Evolutionary conservation across 2,888 invertebrate genomes (phyloP).

Genomic region (Catotricha subobsoleta): DNA sequence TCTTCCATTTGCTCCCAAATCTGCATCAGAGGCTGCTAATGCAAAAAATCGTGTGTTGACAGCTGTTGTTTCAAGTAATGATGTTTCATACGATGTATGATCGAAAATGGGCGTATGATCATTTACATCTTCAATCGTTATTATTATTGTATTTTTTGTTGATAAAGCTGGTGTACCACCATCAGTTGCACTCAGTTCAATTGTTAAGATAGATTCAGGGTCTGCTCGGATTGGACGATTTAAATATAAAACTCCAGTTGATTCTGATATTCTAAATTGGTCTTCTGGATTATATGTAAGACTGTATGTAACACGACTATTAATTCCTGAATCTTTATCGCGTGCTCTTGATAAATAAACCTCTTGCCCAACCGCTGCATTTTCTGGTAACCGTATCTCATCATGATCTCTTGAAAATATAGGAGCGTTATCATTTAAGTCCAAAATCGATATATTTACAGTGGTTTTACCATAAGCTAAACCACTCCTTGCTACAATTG

Average conservation of each 20-base stretch:
- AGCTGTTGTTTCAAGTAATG: conserved; percentile 71
- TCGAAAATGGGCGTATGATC: conserved; percentile 91
- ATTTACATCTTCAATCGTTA: conserved; percentile 73
- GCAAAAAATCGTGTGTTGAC: conserved; percentile 85
- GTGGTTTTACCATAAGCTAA: conserved; percentile 57
- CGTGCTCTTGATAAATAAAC: conserved; percentile 72
- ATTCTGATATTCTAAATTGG: conserved; percentile 66
- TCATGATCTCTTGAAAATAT: conserved; percentile 61
- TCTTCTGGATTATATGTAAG: conserved; percentile 62
- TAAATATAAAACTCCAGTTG: conserved; percentile 77
- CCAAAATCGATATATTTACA: conserved; percentile 65
- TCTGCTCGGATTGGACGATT: conserved; percentile 60
- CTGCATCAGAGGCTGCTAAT: conserved; percentile 74
- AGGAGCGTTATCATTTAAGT: conserved; percentile 85
- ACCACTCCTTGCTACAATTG: conserved; percentile 60
- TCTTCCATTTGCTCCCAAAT: conserved; percentile 62
- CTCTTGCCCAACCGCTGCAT: conserved; percentile 85
- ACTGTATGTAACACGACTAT: conserved; percentile 67
- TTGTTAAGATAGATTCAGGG: conserved; percentile 48
- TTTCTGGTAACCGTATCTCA: conserved; percentile 64
- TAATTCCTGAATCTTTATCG: conserved; percentile 78
- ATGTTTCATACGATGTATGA: conserved; percentile 81
- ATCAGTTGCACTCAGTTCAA: conserved; percentile 75
- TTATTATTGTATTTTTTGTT: conserved; percentile 52
- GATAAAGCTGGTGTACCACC: conserved; percentile 57